Evolutionary conservation across 2,113 vertebrate species (phyloP), one percentile per base, ranked within the genome.

Genomic region (Sprattus sprattus): DNA sequence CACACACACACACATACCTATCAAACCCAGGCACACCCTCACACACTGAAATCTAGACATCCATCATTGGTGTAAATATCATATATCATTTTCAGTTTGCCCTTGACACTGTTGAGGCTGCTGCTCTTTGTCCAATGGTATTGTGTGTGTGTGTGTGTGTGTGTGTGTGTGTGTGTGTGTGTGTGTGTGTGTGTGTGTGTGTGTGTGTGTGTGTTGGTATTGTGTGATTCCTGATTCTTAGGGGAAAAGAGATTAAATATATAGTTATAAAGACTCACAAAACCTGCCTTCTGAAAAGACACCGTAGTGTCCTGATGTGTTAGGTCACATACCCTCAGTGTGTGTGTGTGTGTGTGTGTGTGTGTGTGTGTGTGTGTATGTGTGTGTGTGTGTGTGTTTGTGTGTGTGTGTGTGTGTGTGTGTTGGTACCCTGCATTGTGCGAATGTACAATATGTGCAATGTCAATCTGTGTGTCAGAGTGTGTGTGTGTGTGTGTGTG

Each of bases 51-150:
- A 78, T 78, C 71, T 44, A 78, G 71, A 13, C 71, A 78, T 78
- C 28, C 71, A 78, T 78, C 71, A 39, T 78, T 10, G 16, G 32
- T 78, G 28, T 78, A 78, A 78, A 78, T 78, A 78, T 16, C 71
- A 78, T 78, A 44, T 78, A 78, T 78, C 71, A 78, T 78, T 15
- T 32, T 78, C 11, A 78, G 10, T 32, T 39, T 78, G 71, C 28
- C 71, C 71, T 78, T 39, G 71, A 78, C 71, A 78, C 71, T 44
- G 71, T 39, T 18, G 10, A 78, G 25, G 71, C 71, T 5, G 11
- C 13, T 67, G 64, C 28, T 67, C n/a, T 25, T 67, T 67, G n/a
- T 67, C 88, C 87, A 90, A 57, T 67, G 64, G n/a, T n/a, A 67
- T 67, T 67, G 28, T 67, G 64, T 25, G 85, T 67, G 28, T 67